phyloP scores from a whole-genome alignment of 2,113 vertebrate genomes.

The Puntigrus tetrazona region DNA sequence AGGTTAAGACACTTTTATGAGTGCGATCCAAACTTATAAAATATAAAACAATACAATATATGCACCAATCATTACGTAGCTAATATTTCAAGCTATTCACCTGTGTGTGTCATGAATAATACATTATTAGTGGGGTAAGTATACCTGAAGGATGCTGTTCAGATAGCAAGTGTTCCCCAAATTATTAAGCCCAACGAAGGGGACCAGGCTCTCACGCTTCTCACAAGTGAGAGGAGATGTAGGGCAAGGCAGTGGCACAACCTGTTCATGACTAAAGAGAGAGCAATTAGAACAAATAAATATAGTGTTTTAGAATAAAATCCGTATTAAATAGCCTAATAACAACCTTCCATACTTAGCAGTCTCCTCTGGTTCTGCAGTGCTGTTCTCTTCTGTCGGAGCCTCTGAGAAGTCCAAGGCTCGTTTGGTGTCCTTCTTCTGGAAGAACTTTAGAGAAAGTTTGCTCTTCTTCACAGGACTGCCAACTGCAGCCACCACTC shows the following conservation, averaged over 20 bases:
- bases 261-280: conserved; percentile 78
- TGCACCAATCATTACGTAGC: too few relatives aligned
- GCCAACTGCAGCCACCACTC: conserved; percentile 71
- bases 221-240: conserved; percentile 78
- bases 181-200: conserved; percentile 96
- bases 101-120: not conserved
- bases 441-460: conserved; percentile 93
- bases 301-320: not conserved
- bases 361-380: conserved; percentile 71
- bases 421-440: conserved; percentile 93
- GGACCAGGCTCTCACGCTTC: conserved; percentile 84
- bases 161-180: conserved; percentile 98
- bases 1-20: not conserved
- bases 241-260: conserved; percentile 79
- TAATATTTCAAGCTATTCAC: too few relatives aligned
- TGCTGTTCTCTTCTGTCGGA: conserved; percentile 77
- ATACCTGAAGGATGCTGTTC: conserved; percentile 96
- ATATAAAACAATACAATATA: too few relatives aligned
- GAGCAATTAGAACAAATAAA: not conserved
- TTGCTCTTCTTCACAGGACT: conserved; percentile 87
- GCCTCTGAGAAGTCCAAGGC: conserved; percentile 89
- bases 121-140: not conserved
- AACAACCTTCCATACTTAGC: conserved; percentile 73
- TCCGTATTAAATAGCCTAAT: not conserved
- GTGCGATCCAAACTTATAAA: not conserved